These are phyloP conservation scores for Steinernema scapterisci DNA, from an alignment of 2,888 invertebrate genomes.

Conservation along the genomic window DNA sequence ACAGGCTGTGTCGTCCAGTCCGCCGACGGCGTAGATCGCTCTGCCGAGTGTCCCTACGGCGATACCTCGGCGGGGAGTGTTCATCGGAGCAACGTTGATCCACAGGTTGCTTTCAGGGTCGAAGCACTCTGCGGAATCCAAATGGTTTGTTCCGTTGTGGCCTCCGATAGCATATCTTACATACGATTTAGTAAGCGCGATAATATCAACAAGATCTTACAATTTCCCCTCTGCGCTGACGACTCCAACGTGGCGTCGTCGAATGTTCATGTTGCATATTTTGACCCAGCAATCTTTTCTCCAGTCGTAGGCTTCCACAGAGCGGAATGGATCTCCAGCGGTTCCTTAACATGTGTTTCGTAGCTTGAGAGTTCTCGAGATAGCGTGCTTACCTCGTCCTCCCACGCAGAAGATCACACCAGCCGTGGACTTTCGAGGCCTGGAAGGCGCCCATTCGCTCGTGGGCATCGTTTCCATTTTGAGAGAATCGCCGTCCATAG, in stretches of 20 bases:
- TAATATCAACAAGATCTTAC: slow-evolving; percentile 34
- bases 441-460: slow-evolving; percentile 28
- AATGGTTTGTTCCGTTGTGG: slow-evolving; percentile 71
- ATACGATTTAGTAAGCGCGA: too few relatives aligned
- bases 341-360: slow-evolving; percentile 50
- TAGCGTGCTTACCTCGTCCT: slow-evolving; percentile 68
- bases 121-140: slow-evolving; percentile 70
- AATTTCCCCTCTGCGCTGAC: slow-evolving; percentile 68
- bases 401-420: slow-evolving; percentile 72
- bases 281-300: slow-evolving; percentile 70
- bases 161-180: slow-evolving; percentile 71
- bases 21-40: slow-evolving; percentile 71
- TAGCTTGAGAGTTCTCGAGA: not conserved
- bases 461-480: slow-evolving; percentile 23
- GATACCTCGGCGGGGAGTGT: slow-evolving; percentile 70
- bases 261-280: slow-evolving; percentile 70
- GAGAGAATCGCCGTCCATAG: not conserved
- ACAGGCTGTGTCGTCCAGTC: slow-evolving; percentile 46
- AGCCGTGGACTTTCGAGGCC: slow-evolving; percentile 70
- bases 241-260: slow-evolving; percentile 71
- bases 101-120: slow-evolving; percentile 69
- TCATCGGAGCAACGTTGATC: slow-evolving; percentile 69
- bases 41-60: slow-evolving; percentile 71
- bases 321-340: slow-evolving; percentile 70
- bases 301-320: slow-evolving; percentile 70